phyloP scores from a whole-genome alignment of 2,888 invertebrate species.

The Morpho helenor region DNA sequence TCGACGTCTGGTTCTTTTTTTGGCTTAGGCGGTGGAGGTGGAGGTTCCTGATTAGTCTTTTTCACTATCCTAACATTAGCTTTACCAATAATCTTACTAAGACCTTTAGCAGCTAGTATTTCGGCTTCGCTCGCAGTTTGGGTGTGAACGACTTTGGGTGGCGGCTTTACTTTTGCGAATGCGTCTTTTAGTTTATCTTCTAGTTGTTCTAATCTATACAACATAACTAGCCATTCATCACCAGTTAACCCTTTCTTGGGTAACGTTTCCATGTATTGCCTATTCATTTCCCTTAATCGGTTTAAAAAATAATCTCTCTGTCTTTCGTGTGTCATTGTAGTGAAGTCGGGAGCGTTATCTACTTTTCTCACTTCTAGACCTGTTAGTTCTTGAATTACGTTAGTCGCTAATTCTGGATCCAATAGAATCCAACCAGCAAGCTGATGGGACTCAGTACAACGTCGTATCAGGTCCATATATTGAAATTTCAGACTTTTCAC shows the following conservation, averaged over 20 bases:
- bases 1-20: conserved; percentile 32
- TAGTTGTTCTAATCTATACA: conserved; percentile 58
- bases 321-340: conserved; percentile 42
- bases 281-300: conserved; percentile 54
- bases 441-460: conserved; percentile 58
- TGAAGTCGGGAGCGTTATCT: conserved; percentile 47
- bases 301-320: conserved; percentile 58
- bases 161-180: conserved; percentile 43
- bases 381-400: conserved; percentile 59
- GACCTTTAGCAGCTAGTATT: conserved; percentile 64
- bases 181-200: conserved; percentile 54
- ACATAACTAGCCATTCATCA: conserved; percentile 65
- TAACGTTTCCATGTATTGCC: conserved; percentile 56
- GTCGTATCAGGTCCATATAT: conserved; percentile 56
- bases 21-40: conserved; percentile 37
- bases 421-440: conserved; percentile 52
- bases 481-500: conserved; percentile 60
- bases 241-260: conserved; percentile 55
- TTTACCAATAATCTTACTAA: conserved; percentile 68
- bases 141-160: conserved; percentile 33
- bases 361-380: conserved; percentile 46
- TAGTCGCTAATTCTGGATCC: conserved; percentile 55
- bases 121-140: conserved; percentile 59
- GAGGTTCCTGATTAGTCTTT: conserved; percentile 26
- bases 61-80: conserved; percentile 40